Evolutionary conservation across 2,113 vertebrate genomes (phyloP).

Genomic region (Lates calcarifer): DNA sequence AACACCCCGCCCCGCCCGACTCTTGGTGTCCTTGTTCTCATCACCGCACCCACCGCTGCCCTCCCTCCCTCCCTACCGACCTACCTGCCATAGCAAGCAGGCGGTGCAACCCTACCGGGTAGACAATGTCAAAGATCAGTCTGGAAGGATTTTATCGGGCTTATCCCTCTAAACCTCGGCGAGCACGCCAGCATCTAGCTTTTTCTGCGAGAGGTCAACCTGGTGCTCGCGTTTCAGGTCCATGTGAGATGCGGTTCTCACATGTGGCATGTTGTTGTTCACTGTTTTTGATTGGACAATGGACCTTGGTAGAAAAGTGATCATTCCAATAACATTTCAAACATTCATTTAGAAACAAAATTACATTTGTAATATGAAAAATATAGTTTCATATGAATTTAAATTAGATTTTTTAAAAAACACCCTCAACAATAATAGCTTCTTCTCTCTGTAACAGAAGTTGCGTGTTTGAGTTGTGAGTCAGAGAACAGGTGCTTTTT

Average conservation of each 20-base stretch:
- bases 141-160: constrained; percentile 55
- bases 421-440: neutral
- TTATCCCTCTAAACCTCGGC: constrained; percentile 72
- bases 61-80: no score
- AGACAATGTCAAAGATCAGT: constrained; percentile 68
- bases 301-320: neutral
- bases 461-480: neutral
- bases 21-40: constrained; percentile 1
- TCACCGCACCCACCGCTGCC: neutral
- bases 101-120: neutral
- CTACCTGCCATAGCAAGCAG: neutral
- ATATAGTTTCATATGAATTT: neutral
- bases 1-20: neutral
- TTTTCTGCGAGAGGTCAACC: neutral
- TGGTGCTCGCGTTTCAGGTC: constrained; percentile 31
- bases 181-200: constrained; percentile 45
- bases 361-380: no score
- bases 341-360: neutral
- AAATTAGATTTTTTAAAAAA: neutral
- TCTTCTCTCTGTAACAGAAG: neutral
- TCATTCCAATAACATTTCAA: neutral
- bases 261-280: neutral
- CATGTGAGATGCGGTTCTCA: constrained; percentile 60
- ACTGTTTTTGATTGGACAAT: neutral
- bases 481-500: neutral